These are phyloP conservation scores for Halesus radiatus DNA, from an alignment of 1,140 invertebrate species.

Conservation along the genomic window DNA sequence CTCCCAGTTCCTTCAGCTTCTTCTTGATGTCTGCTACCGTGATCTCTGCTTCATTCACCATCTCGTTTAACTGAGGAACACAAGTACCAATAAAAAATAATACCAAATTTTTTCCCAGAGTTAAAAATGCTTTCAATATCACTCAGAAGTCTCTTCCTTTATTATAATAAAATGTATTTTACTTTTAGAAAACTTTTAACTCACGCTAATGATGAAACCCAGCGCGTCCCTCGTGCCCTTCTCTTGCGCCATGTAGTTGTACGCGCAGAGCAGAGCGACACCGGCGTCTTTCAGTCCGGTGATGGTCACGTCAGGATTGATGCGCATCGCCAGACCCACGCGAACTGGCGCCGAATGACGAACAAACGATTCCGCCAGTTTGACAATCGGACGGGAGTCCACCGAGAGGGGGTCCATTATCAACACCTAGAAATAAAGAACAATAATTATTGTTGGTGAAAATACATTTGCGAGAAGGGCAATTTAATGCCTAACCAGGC, in stretches of 20 bases:
- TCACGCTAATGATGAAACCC: conserved; percentile 87
- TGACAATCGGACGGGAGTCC: conserved; percentile 80
- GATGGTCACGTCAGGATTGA: conserved; percentile 67
- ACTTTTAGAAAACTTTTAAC: conserved; percentile 43
- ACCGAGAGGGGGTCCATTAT: conserved; percentile 89
- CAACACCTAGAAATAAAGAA: conserved; percentile 75
- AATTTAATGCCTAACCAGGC: too few species aligned
- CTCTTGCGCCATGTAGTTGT: conserved; percentile 90
- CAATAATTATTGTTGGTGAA: too few species aligned
- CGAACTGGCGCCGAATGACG: conserved; percentile 90
- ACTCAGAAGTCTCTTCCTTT: too few species aligned
- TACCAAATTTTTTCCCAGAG: too few species aligned
- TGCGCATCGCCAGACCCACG: conserved; percentile 88
- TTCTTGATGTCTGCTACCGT: conserved; percentile 78
- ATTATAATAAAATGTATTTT: too few species aligned
- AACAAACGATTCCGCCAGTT: conserved; percentile 92
- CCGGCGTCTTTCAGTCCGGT: conserved; percentile 81
- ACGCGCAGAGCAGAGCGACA: conserved; percentile 90
- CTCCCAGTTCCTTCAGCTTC: conserved; percentile 77
- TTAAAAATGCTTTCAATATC: too few species aligned
- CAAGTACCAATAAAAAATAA: too few species aligned
- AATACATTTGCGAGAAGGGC: too few species aligned
- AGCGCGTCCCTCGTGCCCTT: conserved; percentile 82
- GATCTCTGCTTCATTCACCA: conserved; percentile 69
- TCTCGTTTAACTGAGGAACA: conserved; percentile 65